phyloP scores from a whole-genome alignment of 2,888 invertebrate genomes.

The Ophonus ardosiacus region DNA sequence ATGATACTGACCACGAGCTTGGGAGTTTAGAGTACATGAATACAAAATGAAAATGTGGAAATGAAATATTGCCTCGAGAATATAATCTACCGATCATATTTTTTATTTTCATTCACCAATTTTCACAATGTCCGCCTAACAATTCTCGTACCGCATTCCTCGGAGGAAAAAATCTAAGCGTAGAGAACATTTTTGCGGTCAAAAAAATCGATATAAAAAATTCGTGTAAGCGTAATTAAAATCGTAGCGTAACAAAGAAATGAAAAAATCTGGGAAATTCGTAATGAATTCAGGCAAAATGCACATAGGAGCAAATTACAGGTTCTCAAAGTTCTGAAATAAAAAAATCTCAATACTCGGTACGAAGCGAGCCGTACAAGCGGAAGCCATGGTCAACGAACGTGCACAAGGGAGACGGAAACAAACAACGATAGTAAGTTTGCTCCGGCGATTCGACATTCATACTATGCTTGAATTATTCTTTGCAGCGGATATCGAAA shows the following conservation, averaged over 20 bases:
- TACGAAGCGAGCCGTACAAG: conserved; percentile 35
- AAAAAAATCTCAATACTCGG: conserved; percentile 60
- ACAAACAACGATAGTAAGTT: conserved; percentile 44
- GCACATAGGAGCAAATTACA: conserved; percentile 72
- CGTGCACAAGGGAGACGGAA: conserved; percentile 55
- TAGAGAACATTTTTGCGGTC: conserved; percentile 75
- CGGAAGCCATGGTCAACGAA: conserved; percentile 72
- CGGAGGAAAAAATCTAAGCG: conserved; percentile 69
- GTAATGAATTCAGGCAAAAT: conserved; percentile 57
- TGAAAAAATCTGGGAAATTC: conserved; percentile 70
- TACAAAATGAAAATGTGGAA: conserved; percentile 34
- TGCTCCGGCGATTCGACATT: not conserved
- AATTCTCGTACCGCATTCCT: conserved; percentile 57
- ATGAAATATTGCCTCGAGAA: conserved; percentile 44
- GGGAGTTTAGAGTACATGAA: not conserved
- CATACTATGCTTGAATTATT: conserved; percentile 15
- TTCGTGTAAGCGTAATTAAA: conserved; percentile 75
- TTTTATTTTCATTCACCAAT: conserved; percentile 60
- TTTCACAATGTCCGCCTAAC: conserved; percentile 54
- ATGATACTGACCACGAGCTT: not conserved
- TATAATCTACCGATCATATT: conserved; percentile 56
- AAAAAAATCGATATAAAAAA: conserved; percentile 75
- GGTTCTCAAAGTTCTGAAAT: conserved; percentile 73
- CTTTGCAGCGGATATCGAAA: conserved; percentile 48
- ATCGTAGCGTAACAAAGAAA: conserved; percentile 74